Percentiles rank a stretch among this genome's conserved stretches.
These are phyloP conservation scores for Athalia cordata DNA, from an alignment of 2,888 invertebrate species.

Conservation along the genomic window DNA sequence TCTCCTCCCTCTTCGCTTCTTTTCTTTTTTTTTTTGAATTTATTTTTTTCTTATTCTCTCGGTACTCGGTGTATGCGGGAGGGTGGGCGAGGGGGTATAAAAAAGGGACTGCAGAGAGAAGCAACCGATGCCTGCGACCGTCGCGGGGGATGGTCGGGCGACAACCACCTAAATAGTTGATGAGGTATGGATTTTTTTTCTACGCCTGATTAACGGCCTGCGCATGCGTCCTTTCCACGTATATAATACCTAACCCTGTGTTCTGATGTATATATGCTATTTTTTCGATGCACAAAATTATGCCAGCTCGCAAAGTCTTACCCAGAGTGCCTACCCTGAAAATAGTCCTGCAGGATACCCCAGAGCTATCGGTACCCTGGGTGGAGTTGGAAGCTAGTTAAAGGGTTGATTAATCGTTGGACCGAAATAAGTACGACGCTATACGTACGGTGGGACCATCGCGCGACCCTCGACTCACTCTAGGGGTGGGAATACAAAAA, in stretches of 20 bases:
- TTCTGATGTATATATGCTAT: neutral
- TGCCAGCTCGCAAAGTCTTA: neutral
- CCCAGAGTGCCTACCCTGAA: no score
- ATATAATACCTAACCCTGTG: neutral
- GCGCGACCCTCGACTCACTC: slow-evolving; percentile 31
- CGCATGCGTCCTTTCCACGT: slow-evolving; percentile 47
- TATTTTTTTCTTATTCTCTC: no score
- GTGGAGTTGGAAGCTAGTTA: slow-evolving; percentile 48
- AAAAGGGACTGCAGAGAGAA: no score
- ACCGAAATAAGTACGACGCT: slow-evolving; percentile 20
- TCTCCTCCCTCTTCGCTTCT: slow-evolving; percentile 73
- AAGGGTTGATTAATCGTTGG: slow-evolving; percentile 59
- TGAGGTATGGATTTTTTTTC: slow-evolving; percentile 59
- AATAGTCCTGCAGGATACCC: neutral
- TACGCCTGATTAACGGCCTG: slow-evolving; percentile 60
- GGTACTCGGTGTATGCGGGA: no score
- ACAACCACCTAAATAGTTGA: slow-evolving; percentile 57
- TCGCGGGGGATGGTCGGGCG: slow-evolving; percentile 46
- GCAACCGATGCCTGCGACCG: slow-evolving; percentile 30
- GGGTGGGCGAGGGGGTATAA: no score
- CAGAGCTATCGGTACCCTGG: slow-evolving; percentile 14
- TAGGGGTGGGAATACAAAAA: neutral
- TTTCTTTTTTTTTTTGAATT: slow-evolving; percentile 48
- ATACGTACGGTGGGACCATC: no score
- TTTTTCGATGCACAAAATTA: slow-evolving; percentile 6